Evolutionary conservation across 1,140 invertebrate species (phyloP), one percentile per base, ranked within the genome.

Genomic region (Uloborus diversus): DNA sequence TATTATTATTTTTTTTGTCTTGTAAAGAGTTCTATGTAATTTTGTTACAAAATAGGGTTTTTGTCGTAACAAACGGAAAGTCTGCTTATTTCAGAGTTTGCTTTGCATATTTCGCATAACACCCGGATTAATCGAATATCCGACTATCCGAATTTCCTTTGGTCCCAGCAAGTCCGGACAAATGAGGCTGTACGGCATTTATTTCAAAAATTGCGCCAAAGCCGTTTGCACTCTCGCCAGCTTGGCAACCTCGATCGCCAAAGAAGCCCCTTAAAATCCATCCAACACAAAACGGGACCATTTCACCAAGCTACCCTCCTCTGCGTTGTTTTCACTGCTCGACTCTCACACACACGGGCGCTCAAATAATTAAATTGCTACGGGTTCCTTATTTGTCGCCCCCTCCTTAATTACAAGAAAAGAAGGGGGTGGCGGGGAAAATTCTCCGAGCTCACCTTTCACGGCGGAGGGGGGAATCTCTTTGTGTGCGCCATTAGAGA

Each of bases 351-450:
- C 37, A 35, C 64, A 56, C 53, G 33, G 32, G 23, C 56, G 70
- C 73, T 65, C 61, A 79, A 79, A 79, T 79, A 79, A 79, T 79
- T 79, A 79, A 79, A 79, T 79, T 79, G 76, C 51, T 69, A 59
- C 65, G 64, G 51, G 33, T 28, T 79, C 62, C 76, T 79, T 79
- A 79, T 79, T 79, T 79, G 76, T 79, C 76, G 76, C 76, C 65
- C 76, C 65, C 65, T 69, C 65, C 73, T 65, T 76, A 76, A 78
- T 65, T 78, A 78, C 73, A 78, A 66, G 62, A 73, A 73, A 73
- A 56, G 70, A 57, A 37, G 57, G 56, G 68, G 17, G 49, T 42
- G 20, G 68, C 13, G 17, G 30, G 30, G 32, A 56, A 28, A 33
- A 71, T 59, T 59, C 59, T 71, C 68, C 32, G 68, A 71, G 68